Evolutionary conservation across 2,797 vertebrate genomes (phyloP).

Genomic region (Syngnathus acus): DNA sequence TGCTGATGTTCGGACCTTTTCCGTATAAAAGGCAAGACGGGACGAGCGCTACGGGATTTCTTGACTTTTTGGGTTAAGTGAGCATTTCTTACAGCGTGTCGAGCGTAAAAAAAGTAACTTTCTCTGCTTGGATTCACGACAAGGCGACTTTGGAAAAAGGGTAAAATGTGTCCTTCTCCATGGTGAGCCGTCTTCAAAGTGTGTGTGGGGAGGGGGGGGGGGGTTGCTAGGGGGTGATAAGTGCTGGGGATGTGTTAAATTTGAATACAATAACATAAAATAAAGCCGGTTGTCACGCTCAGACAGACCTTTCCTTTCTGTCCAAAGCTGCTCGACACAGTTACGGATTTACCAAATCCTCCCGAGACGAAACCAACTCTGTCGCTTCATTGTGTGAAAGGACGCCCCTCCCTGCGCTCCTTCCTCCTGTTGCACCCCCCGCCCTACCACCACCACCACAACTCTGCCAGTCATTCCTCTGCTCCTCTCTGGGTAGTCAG

Average conservation of each 20-base stretch:
- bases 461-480: background rate
- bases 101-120: slow-evolving; percentile 24
- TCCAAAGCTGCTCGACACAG: slow-evolving; percentile 63
- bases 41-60: background rate
- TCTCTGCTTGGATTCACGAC: slow-evolving; percentile 43
- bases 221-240: slow-evolving; percentile 33
- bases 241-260: slow-evolving; percentile 53
- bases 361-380: slow-evolving; percentile 57
- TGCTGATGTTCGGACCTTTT: background rate
- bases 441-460: background rate
- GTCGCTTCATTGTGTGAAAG: slow-evolving; percentile 59
- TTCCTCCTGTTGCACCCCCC: background rate
- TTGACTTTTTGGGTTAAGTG: slow-evolving; percentile 14
- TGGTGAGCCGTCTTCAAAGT: slow-evolving; percentile 55
- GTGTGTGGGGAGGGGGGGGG: slow-evolving; percentile 14
- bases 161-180: slow-evolving; percentile 43
- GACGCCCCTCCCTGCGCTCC: slow-evolving; percentile 15
- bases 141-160: slow-evolving; percentile 42
- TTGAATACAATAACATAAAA: slow-evolving; percentile 66
- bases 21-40: background rate
- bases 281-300: slow-evolving; percentile 66
- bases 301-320: slow-evolving; percentile 52
- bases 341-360: slow-evolving; percentile 67
- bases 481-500: slow-evolving; percentile 22
- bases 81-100: slow-evolving; percentile 32